A percentile compares a stretch with the other conserved stretches of the same genome.
phyloP scores from a whole-genome alignment of 2,797 vertebrate genomes.

The Danionella dracula region DNA sequence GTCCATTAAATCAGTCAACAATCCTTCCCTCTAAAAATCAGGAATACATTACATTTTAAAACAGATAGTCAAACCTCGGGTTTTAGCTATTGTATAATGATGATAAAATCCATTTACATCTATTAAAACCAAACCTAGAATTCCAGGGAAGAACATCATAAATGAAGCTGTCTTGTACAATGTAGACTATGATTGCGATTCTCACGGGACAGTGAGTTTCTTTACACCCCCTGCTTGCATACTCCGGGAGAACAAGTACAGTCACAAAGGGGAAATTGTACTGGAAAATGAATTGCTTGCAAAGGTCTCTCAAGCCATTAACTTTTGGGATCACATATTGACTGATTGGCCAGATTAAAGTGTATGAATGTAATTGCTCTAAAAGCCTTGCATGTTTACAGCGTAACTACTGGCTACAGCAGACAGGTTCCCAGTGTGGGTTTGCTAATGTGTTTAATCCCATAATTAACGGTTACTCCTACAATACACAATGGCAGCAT shows the following conservation, averaged over 20 bases:
- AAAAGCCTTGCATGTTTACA: slow-evolving; percentile 61
- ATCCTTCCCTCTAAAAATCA: no score
- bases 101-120: no score
- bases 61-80: no score
- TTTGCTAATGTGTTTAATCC: slow-evolving; percentile 38
- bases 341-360: slow-evolving; percentile 29
- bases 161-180: background rate
- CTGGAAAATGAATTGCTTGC: slow-evolving; percentile 43
- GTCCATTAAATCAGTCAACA: no score
- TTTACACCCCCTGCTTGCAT: slow-evolving; percentile 7
- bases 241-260: slow-evolving; percentile 25
- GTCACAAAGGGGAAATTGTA: slow-evolving; percentile 47
- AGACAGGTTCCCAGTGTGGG: slow-evolving; percentile 46
- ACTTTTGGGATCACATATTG: slow-evolving; percentile 37
- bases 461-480: slow-evolving; percentile 36
- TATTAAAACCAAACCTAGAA: background rate
- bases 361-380: slow-evolving; percentile 34
- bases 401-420: slow-evolving; percentile 43
- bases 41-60: no score
- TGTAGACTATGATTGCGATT: slow-evolving; percentile 20
- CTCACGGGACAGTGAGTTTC: slow-evolving; percentile 15
- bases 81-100: no score
- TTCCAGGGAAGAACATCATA: background rate
- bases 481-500: background rate
- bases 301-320: slow-evolving; percentile 38